These are phyloP conservation scores for Heliconius himera DNA, from an alignment of 1,140 invertebrate genomes.

Conservation along the genomic window DNA sequence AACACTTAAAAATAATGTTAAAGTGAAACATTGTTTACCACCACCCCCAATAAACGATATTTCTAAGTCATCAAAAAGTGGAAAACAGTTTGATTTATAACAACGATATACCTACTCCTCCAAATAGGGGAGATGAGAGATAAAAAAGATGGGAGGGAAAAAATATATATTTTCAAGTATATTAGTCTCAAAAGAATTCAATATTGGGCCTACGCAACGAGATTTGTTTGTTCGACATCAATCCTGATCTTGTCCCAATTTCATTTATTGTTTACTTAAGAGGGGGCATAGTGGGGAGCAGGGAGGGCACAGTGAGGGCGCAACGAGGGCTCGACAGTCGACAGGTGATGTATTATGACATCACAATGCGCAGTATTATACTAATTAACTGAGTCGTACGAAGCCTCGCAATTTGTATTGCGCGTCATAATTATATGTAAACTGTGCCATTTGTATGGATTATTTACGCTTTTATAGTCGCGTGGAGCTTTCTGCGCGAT, in stretches of 20 bases:
- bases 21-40: too few species aligned
- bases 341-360: conserved; percentile 11
- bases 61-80: too few species aligned
- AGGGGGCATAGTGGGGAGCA: neutral
- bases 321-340: neutral
- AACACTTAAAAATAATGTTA: too few species aligned
- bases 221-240: conserved; percentile 15
- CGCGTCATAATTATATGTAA: conserved; percentile 13
- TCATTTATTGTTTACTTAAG: neutral
- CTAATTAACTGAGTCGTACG: conserved; percentile 18
- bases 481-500: conserved; percentile 5
- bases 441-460: conserved; percentile 14
- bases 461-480: conserved; percentile 17
- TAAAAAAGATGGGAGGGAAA: too few species aligned
- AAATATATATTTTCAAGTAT: neutral
- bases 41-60: too few species aligned
- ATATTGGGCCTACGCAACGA: conserved; percentile 8
- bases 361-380: conserved; percentile 14
- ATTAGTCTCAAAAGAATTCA: neutral
- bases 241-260: conserved; percentile 9
- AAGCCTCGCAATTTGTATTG: neutral
- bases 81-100: too few species aligned
- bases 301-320: neutral
- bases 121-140: too few species aligned
- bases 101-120: too few species aligned